Evolutionary conservation across 2,113 vertebrate species (phyloP), one percentile per base, ranked within the genome.

Genomic region (Ifrita kowaldi): DNA sequence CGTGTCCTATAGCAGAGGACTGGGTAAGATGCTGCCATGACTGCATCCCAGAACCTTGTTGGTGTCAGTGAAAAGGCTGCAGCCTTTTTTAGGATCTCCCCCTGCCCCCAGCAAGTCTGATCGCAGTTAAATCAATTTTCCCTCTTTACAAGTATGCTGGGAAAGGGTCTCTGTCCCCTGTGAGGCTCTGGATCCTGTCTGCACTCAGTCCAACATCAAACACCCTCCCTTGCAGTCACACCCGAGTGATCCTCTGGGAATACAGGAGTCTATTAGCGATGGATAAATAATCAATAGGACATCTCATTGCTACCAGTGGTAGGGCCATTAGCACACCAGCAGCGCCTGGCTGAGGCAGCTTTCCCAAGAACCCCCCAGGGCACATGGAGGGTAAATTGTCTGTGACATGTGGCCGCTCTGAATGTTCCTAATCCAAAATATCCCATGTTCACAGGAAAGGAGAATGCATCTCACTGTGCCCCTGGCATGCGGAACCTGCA

Each of bases 201-300:
- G 65, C 53, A 70, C 37, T 59, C 80, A 37, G 44, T 19, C 68
- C 49, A 24, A 59, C 24, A 68, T 17, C 13, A 57, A 62, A 63
- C 1, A 2, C 6, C 11, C 19, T 57, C 18, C 1, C 42, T 84
- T 49, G 82, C 65, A 46, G 27, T 55, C 56, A 35, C 62, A 56
- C 42, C 5, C 2, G 17, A 56, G 63, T n/a, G 26, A 83, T 64
- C 28, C 9, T 52, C 67, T 73, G 64, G 35, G 64, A 74, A 65
- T 30, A 56, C 30, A 8, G 35, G 50, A 93, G 55, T 62, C 84
- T 93, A 21, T 79, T 85, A 87, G 53, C 2, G 0, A 91, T 41
- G 49, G 88, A 64, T 87, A 91, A 90, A 85, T 92, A 91, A 96
- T 96, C 88, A 69, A 83, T 94, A 85, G 70, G 82, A 80, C 75